Conservation (phyloP, 2,797 vertebrate species). For the Mallotus villosus region DNA sequence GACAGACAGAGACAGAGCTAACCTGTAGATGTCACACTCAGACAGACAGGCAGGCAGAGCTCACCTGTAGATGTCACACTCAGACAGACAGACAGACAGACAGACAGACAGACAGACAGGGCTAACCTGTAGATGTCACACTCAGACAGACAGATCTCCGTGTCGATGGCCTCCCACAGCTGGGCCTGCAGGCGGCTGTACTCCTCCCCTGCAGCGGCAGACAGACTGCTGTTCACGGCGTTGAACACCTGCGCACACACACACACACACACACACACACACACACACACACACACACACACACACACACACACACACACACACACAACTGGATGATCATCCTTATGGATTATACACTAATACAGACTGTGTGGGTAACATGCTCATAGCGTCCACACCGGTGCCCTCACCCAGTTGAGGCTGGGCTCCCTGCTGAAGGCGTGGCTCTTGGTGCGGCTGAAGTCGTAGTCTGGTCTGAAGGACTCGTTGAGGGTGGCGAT, state of each 20-base stretch:
- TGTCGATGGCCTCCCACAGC: slow-evolving; percentile 63
- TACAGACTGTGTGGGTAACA: not conserved
- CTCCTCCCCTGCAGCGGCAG: slow-evolving; percentile 53
- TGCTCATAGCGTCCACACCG: too few relatives aligned
- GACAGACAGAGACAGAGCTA: not conserved
- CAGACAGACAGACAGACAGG: not conserved
- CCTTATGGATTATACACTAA: too few relatives aligned
- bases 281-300: not conserved
- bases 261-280: not conserved
- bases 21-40: slow-evolving; percentile 65
- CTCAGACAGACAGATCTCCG: slow-evolving; percentile 59
- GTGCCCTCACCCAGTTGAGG: slow-evolving; percentile 52
- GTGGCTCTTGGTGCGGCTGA: slow-evolving; percentile 59
- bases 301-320: not conserved
- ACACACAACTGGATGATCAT: too few relatives aligned
- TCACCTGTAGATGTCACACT: slow-evolving; percentile 63
- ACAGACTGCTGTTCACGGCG: slow-evolving; percentile 64
- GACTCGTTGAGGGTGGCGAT: slow-evolving; percentile 62
- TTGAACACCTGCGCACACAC: slow-evolving; percentile 52
- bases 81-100: not conserved
- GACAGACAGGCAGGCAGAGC: too few relatives aligned
- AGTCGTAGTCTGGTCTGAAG: slow-evolving; percentile 63
- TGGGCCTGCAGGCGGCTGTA: slow-evolving; percentile 55
- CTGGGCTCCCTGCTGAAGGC: slow-evolving; percentile 64
- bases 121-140: slow-evolving; percentile 63